A percentile compares a stretch with the other conserved stretches of the same genome.
These are phyloP conservation scores for Limnephilus lunatus DNA, from an alignment of 2,888 invertebrate species.

Conservation along the genomic window DNA sequence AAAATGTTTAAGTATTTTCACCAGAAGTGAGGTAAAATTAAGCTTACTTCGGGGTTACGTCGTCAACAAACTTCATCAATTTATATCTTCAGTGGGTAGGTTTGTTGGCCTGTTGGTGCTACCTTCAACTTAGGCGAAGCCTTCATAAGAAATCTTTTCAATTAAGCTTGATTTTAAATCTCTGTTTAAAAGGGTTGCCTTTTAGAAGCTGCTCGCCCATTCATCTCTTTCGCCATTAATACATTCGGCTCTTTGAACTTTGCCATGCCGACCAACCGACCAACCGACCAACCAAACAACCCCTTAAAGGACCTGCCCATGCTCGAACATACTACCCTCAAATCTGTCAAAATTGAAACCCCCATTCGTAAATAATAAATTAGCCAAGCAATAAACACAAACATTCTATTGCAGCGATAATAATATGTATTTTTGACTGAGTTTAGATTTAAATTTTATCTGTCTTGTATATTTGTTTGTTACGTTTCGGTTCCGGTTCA, in stretches of 20 bases:
- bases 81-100: background rate
- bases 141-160: slow-evolving; percentile 28
- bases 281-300: background rate
- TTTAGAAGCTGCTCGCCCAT: slow-evolving; percentile 18
- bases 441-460: no score
- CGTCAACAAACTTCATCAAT: no score
- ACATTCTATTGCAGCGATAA: background rate
- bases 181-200: slow-evolving; percentile 18
- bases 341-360: slow-evolving; percentile 7
- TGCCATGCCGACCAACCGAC: background rate
- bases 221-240: slow-evolving; percentile 43
- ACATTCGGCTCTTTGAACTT: slow-evolving; percentile 45
- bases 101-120: background rate
- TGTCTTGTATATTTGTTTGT: no score
- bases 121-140: background rate
- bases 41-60: no score
- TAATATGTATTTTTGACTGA: background rate
- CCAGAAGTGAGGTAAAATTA: no score
- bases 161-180: slow-evolving; percentile 30
- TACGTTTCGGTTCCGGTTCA: no score
- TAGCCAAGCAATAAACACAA: background rate
- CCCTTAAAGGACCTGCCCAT: background rate
- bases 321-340: background rate
- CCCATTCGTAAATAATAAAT: background rate
- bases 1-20: no score